These are phyloP conservation scores for Poeciliopsis turneri DNA, from an alignment of 2,797 vertebrate species.

Conservation along the genomic window DNA sequence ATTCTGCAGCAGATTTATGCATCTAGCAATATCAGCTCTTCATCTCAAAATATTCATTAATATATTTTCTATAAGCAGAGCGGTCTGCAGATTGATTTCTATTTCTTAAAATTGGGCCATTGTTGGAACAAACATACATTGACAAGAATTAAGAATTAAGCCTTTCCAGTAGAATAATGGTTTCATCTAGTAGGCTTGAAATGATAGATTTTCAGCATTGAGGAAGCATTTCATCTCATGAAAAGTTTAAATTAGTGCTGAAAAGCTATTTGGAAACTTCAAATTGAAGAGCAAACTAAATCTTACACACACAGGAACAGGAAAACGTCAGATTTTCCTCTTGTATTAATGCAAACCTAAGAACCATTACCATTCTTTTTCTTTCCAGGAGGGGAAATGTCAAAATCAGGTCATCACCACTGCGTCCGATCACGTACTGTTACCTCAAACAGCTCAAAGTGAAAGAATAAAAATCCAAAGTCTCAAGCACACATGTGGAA, in stretches of 20 bases:
- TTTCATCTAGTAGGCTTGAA: neutral
- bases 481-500: neutral
- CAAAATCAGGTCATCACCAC: conserved; percentile 2
- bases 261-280: neutral
- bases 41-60: neutral
- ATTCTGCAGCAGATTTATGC: neutral
- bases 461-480: neutral
- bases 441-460: neutral
- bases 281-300: neutral
- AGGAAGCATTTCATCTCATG: neutral
- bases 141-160: neutral
- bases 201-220: neutral
- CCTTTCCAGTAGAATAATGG: neutral
- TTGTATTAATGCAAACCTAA: neutral
- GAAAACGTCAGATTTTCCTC: neutral
- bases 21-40: neutral
- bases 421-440: neutral
- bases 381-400: neutral
- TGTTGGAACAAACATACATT: neutral
- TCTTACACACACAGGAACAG: neutral
- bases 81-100: neutral
- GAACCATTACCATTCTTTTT: neutral
- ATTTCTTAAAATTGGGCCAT: neutral
- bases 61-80: neutral
- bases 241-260: neutral